A percentile compares a stretch with the other conserved stretches of the same genome.
phyloP scores from a whole-genome alignment of 2,888 invertebrate species.

The Sialis lutaria region DNA sequence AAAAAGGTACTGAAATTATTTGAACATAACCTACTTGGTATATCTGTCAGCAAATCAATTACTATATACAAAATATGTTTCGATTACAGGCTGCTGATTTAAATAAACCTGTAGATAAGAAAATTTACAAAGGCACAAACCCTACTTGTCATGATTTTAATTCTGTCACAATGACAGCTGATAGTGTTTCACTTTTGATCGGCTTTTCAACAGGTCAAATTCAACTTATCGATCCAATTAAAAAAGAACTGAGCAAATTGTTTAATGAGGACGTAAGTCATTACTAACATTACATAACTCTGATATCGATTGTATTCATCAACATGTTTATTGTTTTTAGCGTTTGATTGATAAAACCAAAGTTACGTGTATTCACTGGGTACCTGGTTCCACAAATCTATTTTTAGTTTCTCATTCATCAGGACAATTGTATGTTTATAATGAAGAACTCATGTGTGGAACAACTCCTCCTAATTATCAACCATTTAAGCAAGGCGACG shows the following conservation, averaged over 20 bases:
- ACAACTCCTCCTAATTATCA: constrained; percentile 87
- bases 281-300: background rate
- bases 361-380: constrained; percentile 95
- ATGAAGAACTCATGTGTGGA: constrained; percentile 84
- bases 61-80: background rate
- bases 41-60: background rate
- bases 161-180: constrained; percentile 58
- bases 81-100: constrained; percentile 70
- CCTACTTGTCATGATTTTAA: constrained; percentile 99
- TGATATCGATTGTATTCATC: background rate
- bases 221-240: constrained; percentile 92
- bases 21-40: background rate
- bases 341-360: constrained; percentile 83
- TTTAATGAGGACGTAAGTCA: constrained; percentile 89
- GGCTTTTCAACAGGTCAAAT: constrained; percentile 98
- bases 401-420: constrained; percentile 92
- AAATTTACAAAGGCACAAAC: constrained; percentile 96
- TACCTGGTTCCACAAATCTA: constrained; percentile 84
- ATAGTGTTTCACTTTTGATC: constrained; percentile 79
- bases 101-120: constrained; percentile 93
- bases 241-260: constrained; percentile 88
- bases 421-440: constrained; percentile 94
- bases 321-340: constrained; percentile 32
- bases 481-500: constrained; percentile 86
- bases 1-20: constrained; percentile 53